phyloP scores from a whole-genome alignment of 1,140 invertebrate genomes.

The Drosophila chauvacae region DNA sequence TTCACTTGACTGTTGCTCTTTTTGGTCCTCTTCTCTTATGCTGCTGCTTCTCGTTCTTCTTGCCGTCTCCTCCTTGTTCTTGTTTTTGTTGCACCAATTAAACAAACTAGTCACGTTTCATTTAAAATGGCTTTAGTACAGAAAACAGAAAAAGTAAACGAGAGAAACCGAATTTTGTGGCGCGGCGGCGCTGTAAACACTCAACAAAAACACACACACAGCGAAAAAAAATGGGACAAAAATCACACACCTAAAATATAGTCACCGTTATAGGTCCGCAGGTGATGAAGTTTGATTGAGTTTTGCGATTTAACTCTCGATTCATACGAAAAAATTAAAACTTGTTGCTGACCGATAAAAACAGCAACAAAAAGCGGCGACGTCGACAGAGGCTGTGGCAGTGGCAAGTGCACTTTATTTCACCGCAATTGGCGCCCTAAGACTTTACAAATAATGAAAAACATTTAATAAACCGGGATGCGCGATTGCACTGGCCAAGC shows the following conservation, averaged over 20 bases:
- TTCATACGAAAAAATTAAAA: constrained; percentile 2
- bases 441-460: not conserved
- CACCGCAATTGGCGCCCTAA: not conserved
- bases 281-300: constrained; percentile 1
- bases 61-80: constrained; percentile 11
- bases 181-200: constrained; percentile 10
- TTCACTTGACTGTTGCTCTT: constrained; percentile 71
- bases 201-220: not conserved
- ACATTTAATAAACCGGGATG: not conserved
- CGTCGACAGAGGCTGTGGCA: constrained; percentile 1
- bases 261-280: constrained; percentile 5
- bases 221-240: constrained; percentile 6
- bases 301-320: constrained; percentile 4
- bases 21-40: constrained; percentile 29
- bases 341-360: constrained; percentile 11
- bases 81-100: constrained; percentile 60
- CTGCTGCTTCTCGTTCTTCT: constrained; percentile 27
- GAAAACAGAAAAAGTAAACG: constrained; percentile 35
- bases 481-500: not conserved
- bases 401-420: constrained; percentile 6
- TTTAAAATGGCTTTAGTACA: constrained; percentile 38
- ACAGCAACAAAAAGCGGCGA: constrained; percentile 5
- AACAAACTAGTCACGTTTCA: constrained; percentile 76
- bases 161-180: constrained; percentile 9
- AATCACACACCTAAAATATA: constrained; percentile 13